phyloP scores from a whole-genome alignment of 2,888 invertebrate species.

The Drosophila algonquin region DNA sequence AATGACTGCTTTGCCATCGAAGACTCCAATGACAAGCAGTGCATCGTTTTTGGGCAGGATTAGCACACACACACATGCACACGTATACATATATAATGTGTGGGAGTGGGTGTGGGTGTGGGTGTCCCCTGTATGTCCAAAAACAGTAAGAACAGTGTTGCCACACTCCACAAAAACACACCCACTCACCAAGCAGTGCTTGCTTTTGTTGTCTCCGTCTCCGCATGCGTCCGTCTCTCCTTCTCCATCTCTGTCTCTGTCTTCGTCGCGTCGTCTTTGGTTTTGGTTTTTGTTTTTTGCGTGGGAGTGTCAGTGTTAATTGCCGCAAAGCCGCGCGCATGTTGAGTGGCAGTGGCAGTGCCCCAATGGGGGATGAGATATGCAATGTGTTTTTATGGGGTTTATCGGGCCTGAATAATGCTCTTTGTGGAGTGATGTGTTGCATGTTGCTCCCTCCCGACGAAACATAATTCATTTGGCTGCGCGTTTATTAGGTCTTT shows the following conservation, averaged over 20 bases:
- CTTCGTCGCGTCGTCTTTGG: conserved; percentile 3
- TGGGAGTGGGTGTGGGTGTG: conserved; percentile 2
- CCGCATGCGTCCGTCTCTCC: conserved; percentile 8
- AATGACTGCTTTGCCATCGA: too few species aligned
- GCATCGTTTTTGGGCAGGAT: conserved; percentile 1
- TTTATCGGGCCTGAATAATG: conserved; percentile 59
- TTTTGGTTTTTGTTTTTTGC: conserved; percentile 38
- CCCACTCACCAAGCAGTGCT: conserved; percentile 48
- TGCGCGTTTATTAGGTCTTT: conserved; percentile 59
- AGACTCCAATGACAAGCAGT: background rate
- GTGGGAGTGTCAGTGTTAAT: conserved; percentile 77
- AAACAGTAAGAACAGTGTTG: conserved; percentile 9
- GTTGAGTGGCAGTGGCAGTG: conserved; percentile 41
- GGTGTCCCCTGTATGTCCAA: too few species aligned
- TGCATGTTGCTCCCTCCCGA: conserved; percentile 14
- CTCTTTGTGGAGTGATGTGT: background rate
- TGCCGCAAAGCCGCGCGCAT: conserved; percentile 70
- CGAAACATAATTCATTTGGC: conserved; percentile 61
- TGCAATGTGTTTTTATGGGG: conserved; percentile 65
- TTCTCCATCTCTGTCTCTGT: conserved; percentile 23
- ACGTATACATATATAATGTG: background rate
- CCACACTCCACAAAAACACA: conserved; percentile 36
- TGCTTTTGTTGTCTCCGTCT: conserved; percentile 50
- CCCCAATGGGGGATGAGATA: conserved; percentile 26
- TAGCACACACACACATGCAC: background rate